A percentile compares a stretch with the other conserved stretches of the same genome.
These are phyloP conservation scores for Apis florea DNA, from an alignment of 1,140 invertebrate species.

Conservation along the genomic window DNA sequence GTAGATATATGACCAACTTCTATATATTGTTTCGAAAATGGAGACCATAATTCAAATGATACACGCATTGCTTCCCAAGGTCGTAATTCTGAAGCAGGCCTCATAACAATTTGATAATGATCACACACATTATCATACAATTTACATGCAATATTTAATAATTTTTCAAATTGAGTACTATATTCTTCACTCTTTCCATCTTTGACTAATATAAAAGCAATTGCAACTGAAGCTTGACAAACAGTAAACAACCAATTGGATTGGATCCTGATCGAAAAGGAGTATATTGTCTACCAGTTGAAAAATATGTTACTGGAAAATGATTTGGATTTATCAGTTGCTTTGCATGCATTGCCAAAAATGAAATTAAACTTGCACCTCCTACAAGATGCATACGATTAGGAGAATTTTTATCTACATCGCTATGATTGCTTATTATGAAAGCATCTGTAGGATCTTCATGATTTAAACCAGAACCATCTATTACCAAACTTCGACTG, in stretches of 20 bases:
- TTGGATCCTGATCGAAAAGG: slow-evolving; percentile 74
- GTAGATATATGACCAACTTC: slow-evolving; percentile 85
- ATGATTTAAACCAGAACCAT: slow-evolving; percentile 84
- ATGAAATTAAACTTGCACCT: slow-evolving; percentile 82
- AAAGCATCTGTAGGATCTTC: slow-evolving; percentile 80
- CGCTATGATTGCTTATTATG: slow-evolving; percentile 80
- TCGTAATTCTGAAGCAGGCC: slow-evolving; percentile 81
- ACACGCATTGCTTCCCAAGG: slow-evolving; percentile 83
- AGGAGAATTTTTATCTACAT: slow-evolving; percentile 77
- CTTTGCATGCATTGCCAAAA: slow-evolving; percentile 84
- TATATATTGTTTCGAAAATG: slow-evolving; percentile 81
- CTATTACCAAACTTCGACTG: slow-evolving; percentile 84
- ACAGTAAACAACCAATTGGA: slow-evolving; percentile 82
- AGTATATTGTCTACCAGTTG: slow-evolving; percentile 83
- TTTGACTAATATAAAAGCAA: slow-evolving; percentile 81
- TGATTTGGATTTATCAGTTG: slow-evolving; percentile 79
- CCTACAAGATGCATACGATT: slow-evolving; percentile 85
- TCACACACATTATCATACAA: slow-evolving; percentile 82
- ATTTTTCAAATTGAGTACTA: slow-evolving; percentile 77
- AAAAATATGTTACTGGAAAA: slow-evolving; percentile 84
- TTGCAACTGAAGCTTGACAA: slow-evolving; percentile 83
- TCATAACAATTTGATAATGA: slow-evolving; percentile 83
- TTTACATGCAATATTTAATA: slow-evolving; percentile 77
- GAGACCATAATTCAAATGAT: slow-evolving; percentile 86
- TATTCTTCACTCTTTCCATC: slow-evolving; percentile 72